Evolutionary conservation across 2,888 invertebrate species (phyloP), one percentile per base, ranked within the genome.

Genomic region (Lithosia quadra): DNA sequence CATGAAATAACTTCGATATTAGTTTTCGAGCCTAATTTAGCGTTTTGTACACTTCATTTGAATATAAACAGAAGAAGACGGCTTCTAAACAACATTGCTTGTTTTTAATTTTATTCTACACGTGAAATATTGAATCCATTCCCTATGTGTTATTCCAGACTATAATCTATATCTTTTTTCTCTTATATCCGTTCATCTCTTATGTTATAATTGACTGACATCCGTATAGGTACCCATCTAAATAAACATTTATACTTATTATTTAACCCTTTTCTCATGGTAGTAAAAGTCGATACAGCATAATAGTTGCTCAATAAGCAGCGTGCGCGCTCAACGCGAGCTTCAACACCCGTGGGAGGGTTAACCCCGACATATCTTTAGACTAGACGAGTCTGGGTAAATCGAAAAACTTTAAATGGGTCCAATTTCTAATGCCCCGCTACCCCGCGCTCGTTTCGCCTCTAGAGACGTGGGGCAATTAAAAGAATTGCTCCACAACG

Each of bases 331-430:
- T 67, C 59, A 66, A 64, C 62, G 59, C 22, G 62, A 61, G 36
- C 49, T 55, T 63, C 60, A 77, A 67, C 62, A 69, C 82, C 80
- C 80, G 36, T 62, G 78, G 76, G 81, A 79, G 49, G 67, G 71
- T 67, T 76, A 79, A 79, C 74, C 74, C 72, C 77, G 73, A 84
- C 78, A 83, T 83, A 86, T 82, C 82, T 82, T 79, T 80, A 79
- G 74, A 79, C 84, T 80, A 84, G 85, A 83, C 87, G 82, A 86
- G 87, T 86, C 85, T 83, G 86, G 78, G 88, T 87, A 92, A 92
- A 92, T 92, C 89, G 93, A 92, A 92, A 93, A 93, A 93, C 91
- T 93, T 93, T 93, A 91, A 93, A 92, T 91, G 88, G 89, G 80
- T 86, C 88, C 90, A 88, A 90, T 90, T 89, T 88, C 84, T 80